Evolutionary conservation across 2,888 invertebrate species (phyloP).

Genomic region (Calliscelio sp.): DNA sequence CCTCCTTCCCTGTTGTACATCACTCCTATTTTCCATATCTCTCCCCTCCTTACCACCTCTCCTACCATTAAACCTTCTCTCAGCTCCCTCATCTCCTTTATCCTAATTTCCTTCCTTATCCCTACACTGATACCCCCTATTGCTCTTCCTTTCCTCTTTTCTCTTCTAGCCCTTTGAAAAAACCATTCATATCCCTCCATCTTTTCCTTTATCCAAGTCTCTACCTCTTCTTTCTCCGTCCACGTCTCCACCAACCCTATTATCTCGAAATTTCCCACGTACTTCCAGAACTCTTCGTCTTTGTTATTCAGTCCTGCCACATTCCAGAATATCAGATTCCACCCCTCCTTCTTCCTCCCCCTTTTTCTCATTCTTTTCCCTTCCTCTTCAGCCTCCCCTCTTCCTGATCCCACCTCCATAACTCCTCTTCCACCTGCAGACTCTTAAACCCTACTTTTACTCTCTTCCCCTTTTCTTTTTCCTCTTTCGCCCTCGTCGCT

Average conservation of each 20-base stretch:
- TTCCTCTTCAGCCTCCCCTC: not conserved
- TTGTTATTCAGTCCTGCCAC: constrained; percentile 12
- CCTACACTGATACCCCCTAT: not conserved
- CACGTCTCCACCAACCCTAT: constrained; percentile 13
- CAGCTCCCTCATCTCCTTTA: not conserved
- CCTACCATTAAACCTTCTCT: not conserved
- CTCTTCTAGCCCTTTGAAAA: not conserved
- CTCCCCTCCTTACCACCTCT: too few relatives aligned
- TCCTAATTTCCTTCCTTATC: not conserved
- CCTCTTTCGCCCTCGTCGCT: not conserved
- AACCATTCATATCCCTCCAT: not conserved
- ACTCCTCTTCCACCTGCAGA: not conserved
- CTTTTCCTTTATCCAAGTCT: not conserved
- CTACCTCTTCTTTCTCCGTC: not conserved
- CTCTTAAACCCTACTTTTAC: constrained; percentile 8
- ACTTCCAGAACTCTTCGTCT: constrained; percentile 13
- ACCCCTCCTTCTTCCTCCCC: not conserved
- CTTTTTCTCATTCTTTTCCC: not conserved
- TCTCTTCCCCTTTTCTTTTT: constrained; percentile 3
- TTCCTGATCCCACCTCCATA: constrained; percentile 6
- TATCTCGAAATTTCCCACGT: constrained; percentile 2
- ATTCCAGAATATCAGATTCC: constrained; percentile 21
- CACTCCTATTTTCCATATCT: too few relatives aligned
- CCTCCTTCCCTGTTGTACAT: too few relatives aligned
- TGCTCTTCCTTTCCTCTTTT: not conserved